Evolutionary conservation across 2,113 vertebrate genomes (phyloP).

Genomic region (Pseudopipra pipra): DNA sequence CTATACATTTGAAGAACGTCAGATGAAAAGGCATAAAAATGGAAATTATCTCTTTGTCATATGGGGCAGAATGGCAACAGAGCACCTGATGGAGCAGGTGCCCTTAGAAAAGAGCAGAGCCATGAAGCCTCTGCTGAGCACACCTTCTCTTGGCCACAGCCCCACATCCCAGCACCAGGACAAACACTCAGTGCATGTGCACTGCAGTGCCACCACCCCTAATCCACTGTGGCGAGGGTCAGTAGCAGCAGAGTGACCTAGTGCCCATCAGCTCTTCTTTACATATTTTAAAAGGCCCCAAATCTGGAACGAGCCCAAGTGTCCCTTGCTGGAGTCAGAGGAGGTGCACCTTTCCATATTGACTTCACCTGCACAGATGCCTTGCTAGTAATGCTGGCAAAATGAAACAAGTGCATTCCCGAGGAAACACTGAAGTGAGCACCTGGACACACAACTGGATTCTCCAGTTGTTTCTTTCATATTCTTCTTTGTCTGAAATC

Average conservation of each 20-base stretch:
- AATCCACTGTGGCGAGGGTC: neutral
- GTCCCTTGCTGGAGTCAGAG: neutral
- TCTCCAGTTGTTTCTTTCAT: neutral
- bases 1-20: neutral
- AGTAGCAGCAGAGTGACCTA: accelerated
- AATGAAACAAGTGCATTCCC: neutral
- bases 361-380: neutral
- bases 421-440: neutral
- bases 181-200: accelerated
- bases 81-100: neutral
- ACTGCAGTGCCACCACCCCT: neutral
- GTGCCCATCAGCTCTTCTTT: neutral
- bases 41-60: neutral
- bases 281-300: neutral
- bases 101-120: neutral
- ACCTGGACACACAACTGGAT: neutral
- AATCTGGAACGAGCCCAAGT: neutral
- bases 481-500: neutral
- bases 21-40: neutral
- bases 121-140: neutral
- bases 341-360: neutral
- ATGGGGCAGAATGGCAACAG: neutral
- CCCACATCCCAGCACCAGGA: neutral
- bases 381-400: neutral
- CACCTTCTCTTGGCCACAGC: neutral